Conservation (phyloP, 1,140 invertebrate species). For the Aphelinus atriplicis region DNA sequence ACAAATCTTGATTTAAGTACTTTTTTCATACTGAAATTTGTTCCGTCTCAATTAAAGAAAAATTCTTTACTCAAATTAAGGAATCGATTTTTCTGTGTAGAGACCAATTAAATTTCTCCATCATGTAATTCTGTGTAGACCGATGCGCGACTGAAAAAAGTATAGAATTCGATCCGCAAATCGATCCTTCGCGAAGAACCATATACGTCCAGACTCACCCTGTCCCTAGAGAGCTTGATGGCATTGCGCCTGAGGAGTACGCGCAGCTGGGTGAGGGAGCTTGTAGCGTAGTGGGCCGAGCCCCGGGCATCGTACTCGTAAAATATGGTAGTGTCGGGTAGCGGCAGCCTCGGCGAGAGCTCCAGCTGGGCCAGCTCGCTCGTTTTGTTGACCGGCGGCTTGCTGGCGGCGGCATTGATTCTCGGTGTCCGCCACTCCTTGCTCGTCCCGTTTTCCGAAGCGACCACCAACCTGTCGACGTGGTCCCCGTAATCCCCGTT, state of each 20-base stretch:
- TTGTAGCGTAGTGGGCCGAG: conserved; percentile 61
- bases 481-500: conserved; percentile 79
- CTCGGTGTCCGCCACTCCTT: conserved; percentile 62
- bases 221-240: conserved; percentile 61
- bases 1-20: no score
- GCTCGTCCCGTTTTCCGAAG: conserved; percentile 77
- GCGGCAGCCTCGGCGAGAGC: conserved; percentile 35
- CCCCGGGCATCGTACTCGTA: conserved; percentile 41
- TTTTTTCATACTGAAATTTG: no score
- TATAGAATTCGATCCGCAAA: no score
- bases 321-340: conserved; percentile 29
- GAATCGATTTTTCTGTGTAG: no score
- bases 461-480: conserved; percentile 68
- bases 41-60: no score
- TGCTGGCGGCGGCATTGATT: no score
- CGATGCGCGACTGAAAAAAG: no score
- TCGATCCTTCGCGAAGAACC: background rate
- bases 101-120: no score
- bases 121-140: no score
- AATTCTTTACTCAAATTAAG: no score
- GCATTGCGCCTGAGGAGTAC: conserved; percentile 70
- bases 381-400: background rate
- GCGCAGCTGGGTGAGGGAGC: conserved; percentile 70
- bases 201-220: conserved; percentile 43
- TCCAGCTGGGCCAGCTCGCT: conserved; percentile 12